phyloP scores from a whole-genome alignment of 2,113 vertebrate genomes.

The Struthio camelus region DNA sequence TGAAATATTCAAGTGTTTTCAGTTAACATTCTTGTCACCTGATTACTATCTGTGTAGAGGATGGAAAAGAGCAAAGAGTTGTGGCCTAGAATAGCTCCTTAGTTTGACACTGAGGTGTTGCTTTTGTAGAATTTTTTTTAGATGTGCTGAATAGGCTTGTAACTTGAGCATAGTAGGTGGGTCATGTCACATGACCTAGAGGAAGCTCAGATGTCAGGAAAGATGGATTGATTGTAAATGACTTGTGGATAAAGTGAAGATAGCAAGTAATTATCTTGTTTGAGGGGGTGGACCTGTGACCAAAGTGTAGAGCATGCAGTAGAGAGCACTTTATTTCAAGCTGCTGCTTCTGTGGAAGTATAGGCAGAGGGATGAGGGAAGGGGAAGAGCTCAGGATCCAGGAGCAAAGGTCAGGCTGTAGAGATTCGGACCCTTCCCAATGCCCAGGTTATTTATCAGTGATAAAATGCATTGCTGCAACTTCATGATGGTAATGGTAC shows the following conservation, averaged over 20 bases:
- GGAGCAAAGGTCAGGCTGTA: not conserved
- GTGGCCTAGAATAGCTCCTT: not conserved
- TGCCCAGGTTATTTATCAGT: not conserved
- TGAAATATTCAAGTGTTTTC: not conserved
- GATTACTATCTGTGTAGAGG: not conserved
- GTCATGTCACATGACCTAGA: not conserved
- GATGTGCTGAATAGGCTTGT: not conserved
- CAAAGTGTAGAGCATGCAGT: not conserved
- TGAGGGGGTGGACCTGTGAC: not conserved
- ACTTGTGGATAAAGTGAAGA: not conserved
- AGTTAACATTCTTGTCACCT: not conserved
- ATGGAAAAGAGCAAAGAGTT: not conserved
- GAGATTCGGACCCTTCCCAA: not conserved
- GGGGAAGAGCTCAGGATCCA: not conserved
- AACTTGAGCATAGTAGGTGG: not conserved
- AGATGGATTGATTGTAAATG: not conserved
- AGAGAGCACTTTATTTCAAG: not conserved
- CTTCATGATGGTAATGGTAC: not conserved
- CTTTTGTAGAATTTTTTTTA: not conserved
- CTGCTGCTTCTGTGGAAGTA: not conserved
- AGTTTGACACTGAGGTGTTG: not conserved
- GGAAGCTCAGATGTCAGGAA: not conserved
- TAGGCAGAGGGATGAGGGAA: not conserved
- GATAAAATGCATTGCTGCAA: not conserved
- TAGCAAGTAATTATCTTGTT: not conserved